phyloP scores from a whole-genome alignment of 1,140 invertebrate genomes.

The Lepidurus couesii region DNA sequence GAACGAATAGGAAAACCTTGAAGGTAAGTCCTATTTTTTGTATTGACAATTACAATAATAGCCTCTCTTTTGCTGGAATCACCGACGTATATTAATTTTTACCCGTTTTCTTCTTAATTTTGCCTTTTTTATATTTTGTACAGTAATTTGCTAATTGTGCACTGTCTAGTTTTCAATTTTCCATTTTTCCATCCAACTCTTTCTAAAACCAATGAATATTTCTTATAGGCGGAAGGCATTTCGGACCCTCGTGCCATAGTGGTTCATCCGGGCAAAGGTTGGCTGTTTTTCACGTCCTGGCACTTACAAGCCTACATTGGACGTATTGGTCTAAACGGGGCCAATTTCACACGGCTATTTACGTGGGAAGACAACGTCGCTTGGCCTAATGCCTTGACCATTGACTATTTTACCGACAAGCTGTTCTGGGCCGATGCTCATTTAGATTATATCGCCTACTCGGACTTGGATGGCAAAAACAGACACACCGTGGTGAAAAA shows the following conservation, averaged over 20 bases:
- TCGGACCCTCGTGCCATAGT: constrained; percentile 88
- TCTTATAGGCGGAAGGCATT: constrained; percentile 53
- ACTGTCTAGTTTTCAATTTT: no score
- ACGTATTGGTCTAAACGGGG: constrained; percentile 95
- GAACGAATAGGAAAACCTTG: constrained; percentile 81
- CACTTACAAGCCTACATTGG: constrained; percentile 92
- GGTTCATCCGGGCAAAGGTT: constrained; percentile 89
- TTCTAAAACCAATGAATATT: background rate
- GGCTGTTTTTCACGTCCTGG: constrained; percentile 94
- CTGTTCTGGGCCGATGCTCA: constrained; percentile 98
- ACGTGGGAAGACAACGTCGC: constrained; percentile 91
- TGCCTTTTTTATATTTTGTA: no score
- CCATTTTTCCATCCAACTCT: background rate
- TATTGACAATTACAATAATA: no score
- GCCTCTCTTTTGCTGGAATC: no score
- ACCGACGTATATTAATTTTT: no score
- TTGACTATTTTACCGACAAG: constrained; percentile 92
- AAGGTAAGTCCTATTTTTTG: constrained; percentile 49
- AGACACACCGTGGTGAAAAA: constrained; percentile 75
- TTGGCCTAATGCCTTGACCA: constrained; percentile 95
- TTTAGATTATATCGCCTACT: constrained; percentile 92
- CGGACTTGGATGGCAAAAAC: constrained; percentile 82
- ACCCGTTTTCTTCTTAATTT: no score
- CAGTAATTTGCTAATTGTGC: no score
- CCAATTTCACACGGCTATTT: constrained; percentile 79